A percentile compares a stretch with the other conserved stretches of the same genome.
phyloP scores from a whole-genome alignment of 92 coral and sea anemone genomes.

The Chrysogorgia sp. region DNA sequence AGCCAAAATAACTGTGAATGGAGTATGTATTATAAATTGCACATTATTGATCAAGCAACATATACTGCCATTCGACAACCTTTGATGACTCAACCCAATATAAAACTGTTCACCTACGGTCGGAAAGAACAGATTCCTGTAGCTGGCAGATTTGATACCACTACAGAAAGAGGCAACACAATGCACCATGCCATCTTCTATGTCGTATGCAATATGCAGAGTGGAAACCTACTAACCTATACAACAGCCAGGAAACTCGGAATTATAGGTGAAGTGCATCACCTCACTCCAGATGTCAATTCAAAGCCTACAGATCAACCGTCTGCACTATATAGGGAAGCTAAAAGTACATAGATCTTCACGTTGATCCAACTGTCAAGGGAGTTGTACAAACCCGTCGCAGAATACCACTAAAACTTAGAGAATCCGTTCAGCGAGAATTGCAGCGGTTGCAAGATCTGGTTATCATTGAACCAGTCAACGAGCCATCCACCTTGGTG shows the following conservation, averaged over 20 bases:
- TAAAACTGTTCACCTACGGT: not conserved
- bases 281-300: too few relatives aligned
- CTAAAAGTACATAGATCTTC: slow-evolving; percentile 10
- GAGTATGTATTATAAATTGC: not conserved
- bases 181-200: too few relatives aligned
- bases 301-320: too few relatives aligned
- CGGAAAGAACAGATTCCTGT: not conserved
- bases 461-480: slow-evolving; percentile 17
- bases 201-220: too few relatives aligned
- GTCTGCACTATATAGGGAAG: not conserved
- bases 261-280: too few relatives aligned
- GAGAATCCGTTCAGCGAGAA: slow-evolving; percentile 16
- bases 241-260: too few relatives aligned
- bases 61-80: not conserved
- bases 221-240: too few relatives aligned
- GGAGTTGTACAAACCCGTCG: slow-evolving; percentile 31
- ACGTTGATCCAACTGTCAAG: slow-evolving; percentile 9
- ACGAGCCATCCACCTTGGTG: slow-evolving; percentile 23
- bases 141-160: not conserved
- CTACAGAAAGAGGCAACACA: too few relatives aligned
- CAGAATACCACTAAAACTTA: slow-evolving; percentile 30
- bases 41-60: not conserved
- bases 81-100: not conserved
- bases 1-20: not conserved
- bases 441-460: not conserved